phyloP scores from a whole-genome alignment of 2,888 invertebrate species.

The Meteorus colon region DNA sequence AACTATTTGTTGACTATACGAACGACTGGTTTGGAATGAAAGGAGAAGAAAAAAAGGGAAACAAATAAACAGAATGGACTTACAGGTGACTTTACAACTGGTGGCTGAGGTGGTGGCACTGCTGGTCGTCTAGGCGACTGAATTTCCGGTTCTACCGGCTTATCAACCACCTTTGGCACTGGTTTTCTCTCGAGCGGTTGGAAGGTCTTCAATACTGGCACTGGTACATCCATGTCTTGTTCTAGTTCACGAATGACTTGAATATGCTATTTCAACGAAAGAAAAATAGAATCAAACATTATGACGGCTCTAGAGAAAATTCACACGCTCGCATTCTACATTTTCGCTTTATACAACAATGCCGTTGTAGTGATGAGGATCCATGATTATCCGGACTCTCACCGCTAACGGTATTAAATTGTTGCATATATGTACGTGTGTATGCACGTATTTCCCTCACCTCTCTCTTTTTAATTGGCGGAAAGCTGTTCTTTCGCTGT shows the following conservation, averaged over 20 bases:
- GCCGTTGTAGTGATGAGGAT: conserved; percentile 33
- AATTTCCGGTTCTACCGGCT: conserved; percentile 70
- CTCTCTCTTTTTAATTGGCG: conserved; percentile 70
- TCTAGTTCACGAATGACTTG: conserved; percentile 70
- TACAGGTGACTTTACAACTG: conserved; percentile 70
- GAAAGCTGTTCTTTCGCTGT: conserved; percentile 70
- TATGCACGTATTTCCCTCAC: conserved; percentile 51
- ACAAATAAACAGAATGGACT: conserved; percentile 48
- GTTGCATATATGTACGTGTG: conserved; percentile 10
- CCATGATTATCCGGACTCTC: conserved; percentile 46
- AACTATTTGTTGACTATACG: not conserved
- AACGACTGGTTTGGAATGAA: not conserved
- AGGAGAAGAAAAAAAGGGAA: not conserved
- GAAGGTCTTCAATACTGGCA: conserved; percentile 71
- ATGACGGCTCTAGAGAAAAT: conserved; percentile 44
- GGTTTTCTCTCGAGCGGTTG: conserved; percentile 71
- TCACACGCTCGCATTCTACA: conserved; percentile 65
- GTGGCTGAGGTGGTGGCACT: conserved; percentile 73
- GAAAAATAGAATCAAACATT: conserved; percentile 36
- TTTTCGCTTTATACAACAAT: conserved; percentile 57
- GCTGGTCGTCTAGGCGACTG: conserved; percentile 71
- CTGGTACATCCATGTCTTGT: conserved; percentile 69
- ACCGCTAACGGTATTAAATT: conserved; percentile 45
- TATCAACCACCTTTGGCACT: conserved; percentile 66
- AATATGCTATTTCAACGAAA: conserved; percentile 60